phyloP scores from a whole-genome alignment of 2,888 invertebrate genomes.

The Drosophila parthenogenetica region DNA sequence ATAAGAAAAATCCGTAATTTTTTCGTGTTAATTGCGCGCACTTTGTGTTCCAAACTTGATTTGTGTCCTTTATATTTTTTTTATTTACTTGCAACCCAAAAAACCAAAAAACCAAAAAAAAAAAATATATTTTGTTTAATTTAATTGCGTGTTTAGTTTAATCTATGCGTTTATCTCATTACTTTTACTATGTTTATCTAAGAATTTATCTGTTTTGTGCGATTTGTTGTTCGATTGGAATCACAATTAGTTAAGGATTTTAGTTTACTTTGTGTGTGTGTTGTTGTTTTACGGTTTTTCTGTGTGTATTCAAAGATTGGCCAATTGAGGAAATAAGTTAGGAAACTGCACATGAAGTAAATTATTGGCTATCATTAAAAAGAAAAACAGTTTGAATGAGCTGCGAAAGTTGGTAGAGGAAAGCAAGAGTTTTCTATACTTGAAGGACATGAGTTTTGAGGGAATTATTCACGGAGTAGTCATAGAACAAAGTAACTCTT shows the following conservation, averaged over 20 bases:
- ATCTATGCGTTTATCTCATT: conserved; percentile 49
- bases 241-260: conserved; percentile 31
- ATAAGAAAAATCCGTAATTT: conserved; percentile 25
- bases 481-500: no score
- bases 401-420: background rate
- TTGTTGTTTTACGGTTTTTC: conserved; percentile 25
- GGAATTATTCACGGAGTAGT: no score
- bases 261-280: conserved; percentile 31
- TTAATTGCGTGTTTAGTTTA: conserved; percentile 61
- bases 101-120: conserved; percentile 12
- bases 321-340: conserved; percentile 1
- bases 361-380: conserved; percentile 24
- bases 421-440: no score
- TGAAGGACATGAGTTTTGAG: no score
- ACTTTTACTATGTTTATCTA: conserved; percentile 41
- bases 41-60: conserved; percentile 47
- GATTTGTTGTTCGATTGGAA: conserved; percentile 18
- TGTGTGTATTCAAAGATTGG: conserved; percentile 11
- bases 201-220: conserved; percentile 51
- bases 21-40: conserved; percentile 60
- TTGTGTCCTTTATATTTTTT: conserved; percentile 24
- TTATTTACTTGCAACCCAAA: conserved; percentile 48
- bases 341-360: conserved; percentile 1
- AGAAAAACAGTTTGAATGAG: conserved; percentile 46
- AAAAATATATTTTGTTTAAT: conserved; percentile 38